Conservation (phyloP, 1,140 invertebrate species). For the Musca vetustissima region DNA sequence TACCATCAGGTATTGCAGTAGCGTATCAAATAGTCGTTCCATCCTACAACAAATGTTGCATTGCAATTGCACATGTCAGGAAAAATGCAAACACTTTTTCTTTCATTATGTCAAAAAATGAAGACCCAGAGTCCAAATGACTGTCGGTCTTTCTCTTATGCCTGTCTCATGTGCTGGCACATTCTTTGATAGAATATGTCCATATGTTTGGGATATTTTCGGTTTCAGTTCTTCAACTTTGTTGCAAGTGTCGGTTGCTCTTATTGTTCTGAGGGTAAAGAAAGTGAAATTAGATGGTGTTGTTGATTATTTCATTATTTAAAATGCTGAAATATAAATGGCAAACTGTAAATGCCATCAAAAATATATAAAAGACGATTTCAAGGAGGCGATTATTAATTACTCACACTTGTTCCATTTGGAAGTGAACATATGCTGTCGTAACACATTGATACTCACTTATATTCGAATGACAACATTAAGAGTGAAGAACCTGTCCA, state of each 20-base stretch:
- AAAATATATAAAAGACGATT: neutral
- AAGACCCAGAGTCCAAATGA: too few species aligned
- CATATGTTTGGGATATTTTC: slow-evolving; percentile 1
- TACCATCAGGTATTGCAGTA: too few species aligned
- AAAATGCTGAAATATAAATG: neutral
- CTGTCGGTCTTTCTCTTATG: too few species aligned
- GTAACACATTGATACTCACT: too few species aligned
- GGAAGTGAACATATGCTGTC: too few species aligned
- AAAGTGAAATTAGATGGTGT: neutral
- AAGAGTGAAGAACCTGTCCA: too few species aligned
- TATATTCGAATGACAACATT: too few species aligned
- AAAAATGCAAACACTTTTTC: neutral
- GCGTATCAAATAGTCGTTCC: neutral
- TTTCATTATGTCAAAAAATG: neutral
- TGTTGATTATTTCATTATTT: too few species aligned
- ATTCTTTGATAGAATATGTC: neutral
- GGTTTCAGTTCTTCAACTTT: neutral
- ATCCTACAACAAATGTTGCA: neutral
- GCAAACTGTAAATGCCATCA: neutral
- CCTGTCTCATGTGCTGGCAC: too few species aligned
- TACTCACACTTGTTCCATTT: slow-evolving; percentile 9
- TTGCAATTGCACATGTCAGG: neutral
- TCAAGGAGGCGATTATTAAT: neutral
- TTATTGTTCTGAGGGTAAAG: neutral
- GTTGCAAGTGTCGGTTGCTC: too few species aligned